Conservation (phyloP, 2,888 invertebrate genomes). For the Microctonus brassicae region DNA sequence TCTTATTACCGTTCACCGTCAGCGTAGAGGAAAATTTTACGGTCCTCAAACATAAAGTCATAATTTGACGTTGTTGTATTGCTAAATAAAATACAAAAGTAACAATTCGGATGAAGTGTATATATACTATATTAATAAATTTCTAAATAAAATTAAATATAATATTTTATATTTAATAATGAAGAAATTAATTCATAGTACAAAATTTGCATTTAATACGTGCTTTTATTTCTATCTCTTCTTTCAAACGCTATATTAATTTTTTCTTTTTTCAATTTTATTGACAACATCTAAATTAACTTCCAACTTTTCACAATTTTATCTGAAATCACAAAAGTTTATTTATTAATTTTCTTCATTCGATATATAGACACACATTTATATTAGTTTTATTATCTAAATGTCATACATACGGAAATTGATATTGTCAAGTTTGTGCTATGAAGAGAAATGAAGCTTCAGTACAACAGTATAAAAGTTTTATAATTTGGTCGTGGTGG, state of each 20-base stretch:
- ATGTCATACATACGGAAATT: background rate
- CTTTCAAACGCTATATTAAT: too few relatives aligned
- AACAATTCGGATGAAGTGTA: background rate
- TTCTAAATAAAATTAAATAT: too few relatives aligned
- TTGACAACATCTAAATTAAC: too few relatives aligned
- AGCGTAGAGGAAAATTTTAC: background rate
- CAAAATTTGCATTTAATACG: too few relatives aligned
- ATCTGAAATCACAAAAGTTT: background rate
- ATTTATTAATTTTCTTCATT: background rate
- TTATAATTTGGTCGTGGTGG: conserved; percentile 40
- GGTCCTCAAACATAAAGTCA: background rate
- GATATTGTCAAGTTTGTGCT: conserved; percentile 37
- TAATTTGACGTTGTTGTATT: background rate
- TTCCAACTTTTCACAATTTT: background rate
- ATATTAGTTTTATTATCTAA: background rate
- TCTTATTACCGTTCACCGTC: conserved; percentile 18
- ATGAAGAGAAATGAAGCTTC: conserved; percentile 22
- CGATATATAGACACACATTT: background rate
- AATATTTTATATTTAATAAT: too few relatives aligned
- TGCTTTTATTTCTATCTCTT: too few relatives aligned
- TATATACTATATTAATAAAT: too few relatives aligned
- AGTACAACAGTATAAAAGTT: conserved; percentile 33
- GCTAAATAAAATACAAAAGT: background rate
- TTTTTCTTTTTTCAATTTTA: too few relatives aligned
- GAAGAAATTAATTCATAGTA: too few relatives aligned